These are phyloP conservation scores for Ascidia mentula DNA, from an alignment of 23 tunicate species.

Conservation along the genomic window DNA sequence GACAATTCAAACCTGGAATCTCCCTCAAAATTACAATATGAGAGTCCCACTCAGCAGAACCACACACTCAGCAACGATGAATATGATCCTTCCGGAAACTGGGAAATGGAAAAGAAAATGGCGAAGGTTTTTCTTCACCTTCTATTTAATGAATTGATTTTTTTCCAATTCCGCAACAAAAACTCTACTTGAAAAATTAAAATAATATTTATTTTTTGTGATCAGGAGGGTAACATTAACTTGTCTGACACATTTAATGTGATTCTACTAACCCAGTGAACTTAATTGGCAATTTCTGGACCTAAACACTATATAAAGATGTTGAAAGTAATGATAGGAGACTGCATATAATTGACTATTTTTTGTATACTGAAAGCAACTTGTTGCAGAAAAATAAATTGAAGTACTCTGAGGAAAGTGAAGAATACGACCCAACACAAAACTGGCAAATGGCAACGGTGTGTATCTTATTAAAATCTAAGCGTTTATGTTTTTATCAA, in stretches of 20 bases:
- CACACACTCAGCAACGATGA: slow-evolving; percentile 6
- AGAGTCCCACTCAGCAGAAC: neutral
- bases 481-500: too few relatives aligned
- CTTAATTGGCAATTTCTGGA: neutral
- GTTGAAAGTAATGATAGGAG: too few relatives aligned
- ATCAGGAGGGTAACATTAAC: neutral
- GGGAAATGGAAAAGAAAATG: slow-evolving; percentile 31
- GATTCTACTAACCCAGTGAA: too few relatives aligned
- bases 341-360: too few relatives aligned
- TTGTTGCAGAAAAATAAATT: neutral
- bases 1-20: neutral
- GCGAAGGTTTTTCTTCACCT: neutral
- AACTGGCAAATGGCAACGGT: slow-evolving; percentile 75
- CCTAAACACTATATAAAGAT: too few relatives aligned
- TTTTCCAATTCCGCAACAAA: too few relatives aligned
- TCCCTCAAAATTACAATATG: neutral
- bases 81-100: slow-evolving; percentile 54
- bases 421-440: slow-evolving; percentile 69
- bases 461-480: too few relatives aligned
- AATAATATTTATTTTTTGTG: neutral
- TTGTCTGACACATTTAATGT: neutral
- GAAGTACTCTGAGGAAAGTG: neutral
- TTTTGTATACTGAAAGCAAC: too few relatives aligned
- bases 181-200: too few relatives aligned
- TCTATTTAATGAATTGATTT: too few relatives aligned